These are phyloP conservation scores for Onthophagus taurus DNA, from an alignment of 1,140 invertebrate genomes.

Conservation along the genomic window DNA sequence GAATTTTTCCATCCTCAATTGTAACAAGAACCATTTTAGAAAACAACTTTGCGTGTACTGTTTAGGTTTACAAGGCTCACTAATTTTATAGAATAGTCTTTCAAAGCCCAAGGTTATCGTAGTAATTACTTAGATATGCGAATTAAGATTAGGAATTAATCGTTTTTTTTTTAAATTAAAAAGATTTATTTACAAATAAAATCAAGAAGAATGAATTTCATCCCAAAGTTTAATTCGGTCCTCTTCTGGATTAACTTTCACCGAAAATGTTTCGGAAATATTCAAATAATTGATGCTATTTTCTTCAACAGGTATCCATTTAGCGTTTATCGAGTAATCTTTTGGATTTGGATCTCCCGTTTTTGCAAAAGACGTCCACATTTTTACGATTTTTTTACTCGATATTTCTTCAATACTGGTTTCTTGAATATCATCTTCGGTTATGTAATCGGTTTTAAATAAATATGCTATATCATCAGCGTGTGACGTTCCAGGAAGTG, in stretches of 20 bases:
- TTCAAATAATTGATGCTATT: constrained; percentile 34
- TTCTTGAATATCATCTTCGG: constrained; percentile 20
- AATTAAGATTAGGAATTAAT: too few species aligned
- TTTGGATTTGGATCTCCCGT: constrained; percentile 37
- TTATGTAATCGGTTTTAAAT: constrained; percentile 42
- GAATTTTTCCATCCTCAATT: too few species aligned
- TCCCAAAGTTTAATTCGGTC: constrained; percentile 45
- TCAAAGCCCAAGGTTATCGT: too few species aligned
- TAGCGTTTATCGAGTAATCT: too few species aligned
- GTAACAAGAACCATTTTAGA: too few species aligned
- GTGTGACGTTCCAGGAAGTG: constrained; percentile 43
- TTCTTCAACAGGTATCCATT: constrained; percentile 19
- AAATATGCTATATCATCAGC: constrained; percentile 52
- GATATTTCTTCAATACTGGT: constrained; percentile 14
- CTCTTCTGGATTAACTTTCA: constrained; percentile 37
- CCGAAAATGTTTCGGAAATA: constrained; percentile 40
- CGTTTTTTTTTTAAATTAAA: too few species aligned
- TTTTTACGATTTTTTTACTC: constrained; percentile 32
- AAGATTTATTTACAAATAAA: constrained; percentile 8
- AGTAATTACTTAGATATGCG: too few species aligned
- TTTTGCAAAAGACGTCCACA: constrained; percentile 44
- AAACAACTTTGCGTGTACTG: too few species aligned
- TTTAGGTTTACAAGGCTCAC: too few species aligned
- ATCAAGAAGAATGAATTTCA: constrained; percentile 28
- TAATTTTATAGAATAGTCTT: too few species aligned